Base-by-base conservation (phyloP, 2,797 vertebrate species). In the Pristis pectinata region DNA sequence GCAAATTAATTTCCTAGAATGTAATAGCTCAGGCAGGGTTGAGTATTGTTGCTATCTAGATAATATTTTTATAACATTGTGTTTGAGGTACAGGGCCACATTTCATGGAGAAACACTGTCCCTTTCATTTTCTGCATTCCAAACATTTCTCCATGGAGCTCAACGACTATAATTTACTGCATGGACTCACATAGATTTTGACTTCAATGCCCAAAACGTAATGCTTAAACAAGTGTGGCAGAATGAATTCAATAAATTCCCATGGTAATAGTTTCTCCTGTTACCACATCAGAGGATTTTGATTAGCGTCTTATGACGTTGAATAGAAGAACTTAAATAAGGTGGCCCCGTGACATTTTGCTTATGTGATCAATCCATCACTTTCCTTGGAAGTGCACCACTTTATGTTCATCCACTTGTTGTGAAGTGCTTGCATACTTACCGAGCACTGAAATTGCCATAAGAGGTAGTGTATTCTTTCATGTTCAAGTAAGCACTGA, bases 181-280 rank as follows among this genome's bases (percentile, higher is more conserved):
- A 91, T 67, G 61, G 56, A 87, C 30, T 87, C 53, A 87, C 82
- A 85, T 59, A 87, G 83, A 89, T 89, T 89, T 91, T 91, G 87
- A 67, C n/a, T 41, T 41, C 41, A 11, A 91, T n/a, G 59, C 19
- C 37, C 5, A 89, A n/a, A 89, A 61, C 89, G 59, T 59, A 19
- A 37, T 61, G 59, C 27, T 19, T 64, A 64, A 89, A 89, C 13
- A 89, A 87, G 34, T 37, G 59, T 64, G 49, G 53, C 30, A 85
- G 24, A 11, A 30, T 87, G 61, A 67, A 41, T 91, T 41, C 61
- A 17, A 1, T 41, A 64, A 10, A 37, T 64, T 59, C 61, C 34
- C 3, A 61, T 22, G 17, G 8, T n/a, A 67, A 27, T 41, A 27
- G 41, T 64, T 91, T 67, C 24, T 22, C 61, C 87, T 64, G n/a